A percentile compares a stretch with the other conserved stretches of the same genome.
phyloP scores from a whole-genome alignment of 2,113 vertebrate genomes.

The Melanotaenia duboulayi region DNA sequence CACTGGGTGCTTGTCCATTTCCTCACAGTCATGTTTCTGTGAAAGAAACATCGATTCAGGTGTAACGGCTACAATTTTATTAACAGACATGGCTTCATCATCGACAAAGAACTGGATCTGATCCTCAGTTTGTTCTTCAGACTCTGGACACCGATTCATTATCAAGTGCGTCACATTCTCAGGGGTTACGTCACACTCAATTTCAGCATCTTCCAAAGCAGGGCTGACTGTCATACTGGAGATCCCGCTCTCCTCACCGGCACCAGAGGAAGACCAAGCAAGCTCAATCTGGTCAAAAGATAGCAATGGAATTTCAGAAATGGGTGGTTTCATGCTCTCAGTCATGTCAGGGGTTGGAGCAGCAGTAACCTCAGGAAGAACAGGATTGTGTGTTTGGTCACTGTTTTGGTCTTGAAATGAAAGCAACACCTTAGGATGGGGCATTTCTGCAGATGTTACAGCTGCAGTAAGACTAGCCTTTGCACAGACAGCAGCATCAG shows the following conservation, averaged over 20 bases:
- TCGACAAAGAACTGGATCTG: slow-evolving; percentile 13
- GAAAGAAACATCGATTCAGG: not conserved
- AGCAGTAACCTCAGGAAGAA: not conserved
- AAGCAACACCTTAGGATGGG: not conserved
- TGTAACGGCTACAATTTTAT: not conserved
- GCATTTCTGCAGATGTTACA: not conserved
- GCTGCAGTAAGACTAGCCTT: not conserved
- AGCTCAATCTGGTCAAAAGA: slow-evolving; percentile 22
- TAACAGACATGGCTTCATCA: not conserved
- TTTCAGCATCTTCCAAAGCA: slow-evolving; percentile 17
- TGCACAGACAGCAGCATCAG: not conserved
- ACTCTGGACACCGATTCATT: not conserved
- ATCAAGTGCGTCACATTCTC: not conserved
- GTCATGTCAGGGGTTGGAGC: slow-evolving; percentile 2
- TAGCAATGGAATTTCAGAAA: not conserved
- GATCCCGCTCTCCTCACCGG: slow-evolving; percentile 67
- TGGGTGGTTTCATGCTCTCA: not conserved
- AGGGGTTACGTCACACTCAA: not conserved
- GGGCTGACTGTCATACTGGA: slow-evolving; percentile 70
- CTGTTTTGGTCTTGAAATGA: slow-evolving; percentile 15
- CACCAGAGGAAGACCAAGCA: slow-evolving; percentile 25
- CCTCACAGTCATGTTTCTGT: not conserved
- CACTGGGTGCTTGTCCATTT: not conserved
- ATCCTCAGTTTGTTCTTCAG: not conserved
- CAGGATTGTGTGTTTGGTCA: not conserved